A percentile compares a stretch with the other conserved stretches of the same genome.
phyloP scores from a whole-genome alignment of 2,888 invertebrate species.

The Heliconius ethilla region DNA sequence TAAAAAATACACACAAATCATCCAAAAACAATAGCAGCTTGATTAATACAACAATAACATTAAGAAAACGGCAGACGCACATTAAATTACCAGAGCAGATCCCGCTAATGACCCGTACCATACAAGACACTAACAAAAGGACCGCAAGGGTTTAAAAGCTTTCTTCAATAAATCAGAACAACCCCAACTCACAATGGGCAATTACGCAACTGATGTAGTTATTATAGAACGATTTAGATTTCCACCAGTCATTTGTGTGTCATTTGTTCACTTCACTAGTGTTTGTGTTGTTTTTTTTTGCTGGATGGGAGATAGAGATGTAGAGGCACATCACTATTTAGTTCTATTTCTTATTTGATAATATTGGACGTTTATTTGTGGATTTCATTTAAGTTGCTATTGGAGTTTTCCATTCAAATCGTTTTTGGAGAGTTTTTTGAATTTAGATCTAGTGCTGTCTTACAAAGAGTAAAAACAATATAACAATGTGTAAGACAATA shows the following conservation, averaged over 20 bases:
- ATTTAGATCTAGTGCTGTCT: no score
- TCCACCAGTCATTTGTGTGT: constrained; percentile 57
- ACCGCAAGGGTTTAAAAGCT: constrained; percentile 80
- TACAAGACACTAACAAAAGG: constrained; percentile 59
- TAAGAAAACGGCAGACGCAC: constrained; percentile 46
- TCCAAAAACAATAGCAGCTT: neutral
- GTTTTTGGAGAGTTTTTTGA: no score
- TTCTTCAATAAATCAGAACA: constrained; percentile 77
- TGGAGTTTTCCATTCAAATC: no score
- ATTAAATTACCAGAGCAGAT: constrained; percentile 67
- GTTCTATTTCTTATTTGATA: neutral
- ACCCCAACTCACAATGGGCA: constrained; percentile 60
- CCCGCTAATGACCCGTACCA: constrained; percentile 64
- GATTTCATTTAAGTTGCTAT: neutral
- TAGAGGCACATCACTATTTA: neutral
- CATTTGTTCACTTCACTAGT: constrained; percentile 37
- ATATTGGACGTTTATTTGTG: neutral
- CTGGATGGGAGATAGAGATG: neutral
- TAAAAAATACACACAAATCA: neutral
- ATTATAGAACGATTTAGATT: constrained; percentile 64
- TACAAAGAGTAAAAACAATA: no score
- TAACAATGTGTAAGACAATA: no score
- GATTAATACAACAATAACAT: constrained; percentile 32
- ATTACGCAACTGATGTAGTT: constrained; percentile 70
- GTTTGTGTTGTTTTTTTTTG: neutral